phyloP scores from a whole-genome alignment of 2,113 vertebrate genomes.

The Eonycteris spelaea region DNA sequence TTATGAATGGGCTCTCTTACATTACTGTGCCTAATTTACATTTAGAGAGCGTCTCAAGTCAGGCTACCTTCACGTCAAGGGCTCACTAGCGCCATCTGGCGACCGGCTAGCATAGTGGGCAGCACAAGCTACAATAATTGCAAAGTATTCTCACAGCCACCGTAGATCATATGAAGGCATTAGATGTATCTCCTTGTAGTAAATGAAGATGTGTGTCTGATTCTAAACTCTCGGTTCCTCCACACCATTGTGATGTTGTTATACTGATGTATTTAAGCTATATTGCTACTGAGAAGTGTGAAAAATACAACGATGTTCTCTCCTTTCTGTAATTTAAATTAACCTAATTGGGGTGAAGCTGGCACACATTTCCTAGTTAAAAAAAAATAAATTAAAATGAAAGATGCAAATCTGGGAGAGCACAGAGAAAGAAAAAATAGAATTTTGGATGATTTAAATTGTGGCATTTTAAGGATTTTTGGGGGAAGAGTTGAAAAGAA shows the following conservation, averaged over 20 bases:
- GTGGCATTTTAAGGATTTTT: neutral
- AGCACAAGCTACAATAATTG: too few relatives aligned
- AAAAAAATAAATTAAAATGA: neutral
- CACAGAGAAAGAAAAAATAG: neutral
- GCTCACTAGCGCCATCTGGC: neutral
- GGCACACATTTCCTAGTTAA: neutral
- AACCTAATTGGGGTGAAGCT: neutral
- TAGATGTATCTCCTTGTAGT: neutral
- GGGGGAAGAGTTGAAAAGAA: neutral
- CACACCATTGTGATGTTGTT: neutral
- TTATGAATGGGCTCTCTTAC: neutral
- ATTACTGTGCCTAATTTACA: neutral
- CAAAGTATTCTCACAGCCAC: neutral
- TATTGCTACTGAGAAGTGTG: neutral
- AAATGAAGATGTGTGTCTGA: neutral
- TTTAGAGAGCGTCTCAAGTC: neutral
- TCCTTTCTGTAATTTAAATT: neutral
- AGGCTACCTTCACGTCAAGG: neutral
- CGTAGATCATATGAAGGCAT: neutral
- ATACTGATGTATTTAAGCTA: neutral
- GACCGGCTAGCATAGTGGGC: too few relatives aligned
- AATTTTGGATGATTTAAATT: neutral
- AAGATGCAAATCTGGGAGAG: neutral
- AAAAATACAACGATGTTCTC: neutral
- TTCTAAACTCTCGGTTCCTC: neutral